Percentiles rank a stretch among this genome's conserved stretches.
These are phyloP conservation scores for Synanthedon andrenaeformis DNA, from an alignment of 2,888 invertebrate genomes.

Conservation along the genomic window DNA sequence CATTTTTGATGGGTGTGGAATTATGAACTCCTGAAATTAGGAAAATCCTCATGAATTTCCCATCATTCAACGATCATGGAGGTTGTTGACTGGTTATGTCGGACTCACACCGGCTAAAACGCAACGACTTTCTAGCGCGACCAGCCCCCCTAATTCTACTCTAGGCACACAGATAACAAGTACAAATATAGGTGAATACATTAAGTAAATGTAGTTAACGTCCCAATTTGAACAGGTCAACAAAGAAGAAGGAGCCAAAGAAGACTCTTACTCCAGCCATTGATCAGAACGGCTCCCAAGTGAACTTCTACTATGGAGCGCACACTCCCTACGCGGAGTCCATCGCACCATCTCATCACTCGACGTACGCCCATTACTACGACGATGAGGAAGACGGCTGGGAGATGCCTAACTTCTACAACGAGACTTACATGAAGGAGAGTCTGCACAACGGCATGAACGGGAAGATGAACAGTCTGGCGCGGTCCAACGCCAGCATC, in stretches of 20 bases:
- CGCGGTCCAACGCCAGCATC: slow-evolving; percentile 92
- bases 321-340: slow-evolving; percentile 95
- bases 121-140: no score
- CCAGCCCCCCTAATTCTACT: no score
- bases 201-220: no score
- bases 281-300: slow-evolving; percentile 93
- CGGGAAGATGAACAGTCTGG: slow-evolving; percentile 92
- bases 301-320: slow-evolving; percentile 96
- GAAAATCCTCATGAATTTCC: no score
- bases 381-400: slow-evolving; percentile 96
- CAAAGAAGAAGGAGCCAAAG: slow-evolving; percentile 90
- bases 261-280: slow-evolving; percentile 90
- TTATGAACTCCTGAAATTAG: no score
- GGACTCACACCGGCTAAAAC: no score
- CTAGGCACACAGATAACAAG: no score
- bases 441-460: slow-evolving; percentile 87
- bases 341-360: slow-evolving; percentile 94
- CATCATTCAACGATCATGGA: no score
- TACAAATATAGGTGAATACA: no score
- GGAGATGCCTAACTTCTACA: slow-evolving; percentile 98
- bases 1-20: no score
- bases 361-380: slow-evolving; percentile 95
- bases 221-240: slow-evolving; percentile 68
- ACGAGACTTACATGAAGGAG: slow-evolving; percentile 96
- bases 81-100: no score